Evolutionary conservation across 2,888 invertebrate genomes (phyloP), one percentile per base, ranked within the genome.

Genomic region (Patella depressa): DNA sequence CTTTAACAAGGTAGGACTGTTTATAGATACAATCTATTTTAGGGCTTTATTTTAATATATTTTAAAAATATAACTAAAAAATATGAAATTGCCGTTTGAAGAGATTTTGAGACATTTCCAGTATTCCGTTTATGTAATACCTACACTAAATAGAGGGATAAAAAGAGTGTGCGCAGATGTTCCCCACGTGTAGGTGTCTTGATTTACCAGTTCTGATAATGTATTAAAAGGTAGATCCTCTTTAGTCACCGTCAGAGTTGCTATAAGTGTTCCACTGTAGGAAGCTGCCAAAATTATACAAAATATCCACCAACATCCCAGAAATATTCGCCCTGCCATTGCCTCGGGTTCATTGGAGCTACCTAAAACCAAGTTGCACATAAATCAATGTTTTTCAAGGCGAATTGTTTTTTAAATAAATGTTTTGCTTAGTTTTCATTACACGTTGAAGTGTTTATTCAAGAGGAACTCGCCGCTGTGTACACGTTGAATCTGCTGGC

Each of bases 231-330:
- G 65, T 9, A 24, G 24, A 1, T 2, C 11, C 24, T 65, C 65
- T n/a, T 24, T 65, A 24, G 19, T 65, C 19, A 65, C 65, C 24
- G 65, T 24, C 24, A 65, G 65, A 3, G 65, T 65, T 24, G 65
- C 65, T 12, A 65, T 65, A 65, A 65, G 65, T 14, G 65, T 65
- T 24, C 65, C 65, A 65, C 65, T 65, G 19, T 65, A 65, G 14
- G 65, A 65, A 19, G 65, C 65, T 5, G 65, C 65, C 19, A 65
- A 24, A 24, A 65, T 19, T 19, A 65, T 65, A 65, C 65, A 65
- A 14, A 65, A 65, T 2, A 65, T 24, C 65, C 65, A 65, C 65
- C 65, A 65, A 65, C 65, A 65, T 9, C 65, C 65, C 0, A 65
- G 19, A 65, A 65, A 65, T 24, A 65, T 65, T 19, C 65, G 65